These are phyloP conservation scores for Dasypus novemcinctus DNA, from an alignment of 2,113 vertebrate genomes.

Conservation along the genomic window DNA sequence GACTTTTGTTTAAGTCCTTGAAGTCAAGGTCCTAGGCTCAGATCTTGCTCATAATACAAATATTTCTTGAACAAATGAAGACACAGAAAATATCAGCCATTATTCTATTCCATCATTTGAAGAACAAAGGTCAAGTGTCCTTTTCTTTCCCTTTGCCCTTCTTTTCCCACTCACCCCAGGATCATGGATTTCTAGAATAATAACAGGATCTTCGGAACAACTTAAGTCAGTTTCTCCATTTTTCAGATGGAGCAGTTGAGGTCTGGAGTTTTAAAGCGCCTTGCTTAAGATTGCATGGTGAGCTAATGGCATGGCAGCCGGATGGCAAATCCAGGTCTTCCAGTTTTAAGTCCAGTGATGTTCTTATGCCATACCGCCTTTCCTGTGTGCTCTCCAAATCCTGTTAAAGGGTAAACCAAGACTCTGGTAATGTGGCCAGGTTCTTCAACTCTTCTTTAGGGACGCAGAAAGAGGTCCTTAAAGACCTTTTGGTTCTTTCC, in stretches of 20 bases:
- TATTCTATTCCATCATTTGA: neutral
- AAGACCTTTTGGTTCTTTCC: neutral
- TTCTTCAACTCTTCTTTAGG: neutral
- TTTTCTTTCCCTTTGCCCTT: neutral
- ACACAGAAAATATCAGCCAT: neutral
- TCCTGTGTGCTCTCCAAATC: neutral
- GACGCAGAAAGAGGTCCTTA: neutral
- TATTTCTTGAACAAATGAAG: constrained; percentile 7
- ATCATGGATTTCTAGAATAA: neutral
- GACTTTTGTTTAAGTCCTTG: constrained; percentile 16
- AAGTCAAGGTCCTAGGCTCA: neutral
- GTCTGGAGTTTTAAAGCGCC: no score
- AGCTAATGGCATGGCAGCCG: neutral
- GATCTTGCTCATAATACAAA: neutral
- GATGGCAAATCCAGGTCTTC: neutral
- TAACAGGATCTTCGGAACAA: neutral
- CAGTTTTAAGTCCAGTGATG: neutral
- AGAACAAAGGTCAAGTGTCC: neutral
- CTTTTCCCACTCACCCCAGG: neutral
- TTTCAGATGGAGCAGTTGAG: neutral
- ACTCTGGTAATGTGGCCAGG: neutral
- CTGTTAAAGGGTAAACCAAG: neutral
- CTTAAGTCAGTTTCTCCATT: neutral
- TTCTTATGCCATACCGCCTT: neutral
- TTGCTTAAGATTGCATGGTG: neutral